Evolutionary conservation across 2,888 invertebrate genomes (phyloP).

Genomic region (Willowsia nigromaculata): DNA sequence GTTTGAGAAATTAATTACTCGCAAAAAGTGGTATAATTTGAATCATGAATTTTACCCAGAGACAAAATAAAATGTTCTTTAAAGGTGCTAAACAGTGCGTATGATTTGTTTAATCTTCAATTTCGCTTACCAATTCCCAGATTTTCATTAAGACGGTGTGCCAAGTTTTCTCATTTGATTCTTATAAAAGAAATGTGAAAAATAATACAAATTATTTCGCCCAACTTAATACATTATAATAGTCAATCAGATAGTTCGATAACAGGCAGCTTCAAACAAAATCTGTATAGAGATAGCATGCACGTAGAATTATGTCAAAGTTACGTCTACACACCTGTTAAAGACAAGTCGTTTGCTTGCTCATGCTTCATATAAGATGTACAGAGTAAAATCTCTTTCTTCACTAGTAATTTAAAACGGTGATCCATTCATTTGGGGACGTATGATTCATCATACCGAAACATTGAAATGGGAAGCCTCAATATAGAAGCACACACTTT

Average conservation of each 20-base stretch:
- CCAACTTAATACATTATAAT: neutral
- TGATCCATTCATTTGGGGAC: neutral
- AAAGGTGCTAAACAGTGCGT: conserved; percentile 25
- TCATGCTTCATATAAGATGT: neutral
- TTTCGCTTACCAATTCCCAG: neutral
- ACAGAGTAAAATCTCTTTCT: neutral
- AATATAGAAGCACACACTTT: conserved; percentile 31
- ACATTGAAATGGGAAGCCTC: neutral
- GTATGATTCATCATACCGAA: neutral
- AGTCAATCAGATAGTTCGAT: too few relatives aligned
- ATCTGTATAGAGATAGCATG: too few relatives aligned
- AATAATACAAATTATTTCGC: neutral
- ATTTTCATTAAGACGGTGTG: neutral
- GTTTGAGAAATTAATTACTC: too few relatives aligned
- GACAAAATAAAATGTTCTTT: too few relatives aligned
- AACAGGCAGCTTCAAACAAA: too few relatives aligned
- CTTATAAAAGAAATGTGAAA: neutral
- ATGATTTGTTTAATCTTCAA: neutral
- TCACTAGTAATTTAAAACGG: neutral
- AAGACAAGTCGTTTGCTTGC: neutral
- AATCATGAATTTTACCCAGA: too few relatives aligned
- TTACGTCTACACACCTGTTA: neutral
- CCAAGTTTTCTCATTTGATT: neutral
- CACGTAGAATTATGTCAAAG: neutral
- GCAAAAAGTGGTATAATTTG: too few relatives aligned